Evolutionary conservation across 1,140 invertebrate species (phyloP).

Genomic region (Trachymyrmex cornetzi): DNA sequence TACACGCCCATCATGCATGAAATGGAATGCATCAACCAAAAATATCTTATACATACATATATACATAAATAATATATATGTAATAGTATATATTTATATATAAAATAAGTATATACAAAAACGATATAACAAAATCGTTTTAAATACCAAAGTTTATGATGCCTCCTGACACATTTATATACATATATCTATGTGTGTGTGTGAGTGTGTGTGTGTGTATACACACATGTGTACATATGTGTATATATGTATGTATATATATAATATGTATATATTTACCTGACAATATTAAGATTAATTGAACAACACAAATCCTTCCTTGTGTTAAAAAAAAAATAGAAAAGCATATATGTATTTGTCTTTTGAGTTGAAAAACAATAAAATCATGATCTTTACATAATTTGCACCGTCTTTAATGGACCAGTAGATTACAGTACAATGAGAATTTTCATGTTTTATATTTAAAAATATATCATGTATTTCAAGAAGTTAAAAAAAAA

Average conservation of each 20-base stretch:
- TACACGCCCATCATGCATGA: no score
- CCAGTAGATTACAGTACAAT: neutral
- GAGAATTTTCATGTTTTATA: constrained; percentile 36
- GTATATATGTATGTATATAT: neutral
- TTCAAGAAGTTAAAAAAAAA: neutral
- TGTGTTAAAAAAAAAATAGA: neutral
- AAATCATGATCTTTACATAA: constrained; percentile 10
- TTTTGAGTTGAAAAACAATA: neutral
- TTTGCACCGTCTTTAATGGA: neutral
- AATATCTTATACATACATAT: neutral
- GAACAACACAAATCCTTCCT: neutral
- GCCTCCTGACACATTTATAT: neutral
- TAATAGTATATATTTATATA: neutral
- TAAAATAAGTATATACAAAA: neutral
- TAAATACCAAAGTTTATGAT: constrained; percentile 30
- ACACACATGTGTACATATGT: no score
- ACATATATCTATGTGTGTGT: no score
- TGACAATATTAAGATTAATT: constrained; percentile 36
- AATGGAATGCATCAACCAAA: neutral
- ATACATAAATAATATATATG: no score
- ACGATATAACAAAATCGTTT: constrained; percentile 28
- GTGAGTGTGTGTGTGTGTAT: no score
- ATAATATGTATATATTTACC: neutral
- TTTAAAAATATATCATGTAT: neutral
- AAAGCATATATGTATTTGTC: neutral